Conservation (phyloP, 2,113 vertebrate species). For the Pygathrix nemaeus region DNA sequence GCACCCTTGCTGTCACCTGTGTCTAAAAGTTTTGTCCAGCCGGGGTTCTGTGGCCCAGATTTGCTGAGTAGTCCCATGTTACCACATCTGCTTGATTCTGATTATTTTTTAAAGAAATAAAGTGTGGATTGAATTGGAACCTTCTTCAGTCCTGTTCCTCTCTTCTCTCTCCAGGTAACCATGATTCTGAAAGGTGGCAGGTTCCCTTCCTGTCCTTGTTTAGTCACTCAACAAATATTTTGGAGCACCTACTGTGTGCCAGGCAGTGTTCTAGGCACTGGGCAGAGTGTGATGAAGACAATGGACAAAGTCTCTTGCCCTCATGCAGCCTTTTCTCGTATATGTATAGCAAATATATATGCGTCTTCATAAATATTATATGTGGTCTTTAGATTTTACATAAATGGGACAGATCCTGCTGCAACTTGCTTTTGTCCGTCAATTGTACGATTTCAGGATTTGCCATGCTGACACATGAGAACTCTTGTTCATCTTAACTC, state of each 20-base stretch:
- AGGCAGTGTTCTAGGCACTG: background rate
- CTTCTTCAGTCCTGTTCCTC: background rate
- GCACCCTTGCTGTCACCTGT: fast-evolving
- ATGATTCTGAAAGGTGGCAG: background rate
- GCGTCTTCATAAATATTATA: too few relatives aligned
- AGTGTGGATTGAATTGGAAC: background rate
- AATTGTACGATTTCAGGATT: background rate
- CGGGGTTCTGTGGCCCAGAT: background rate
- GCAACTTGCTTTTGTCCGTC: background rate
- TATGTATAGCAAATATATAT: fast-evolving
- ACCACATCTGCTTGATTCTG: background rate
- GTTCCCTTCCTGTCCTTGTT: background rate
- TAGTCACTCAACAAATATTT: background rate
- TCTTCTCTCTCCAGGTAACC: background rate
- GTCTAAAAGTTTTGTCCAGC: background rate
- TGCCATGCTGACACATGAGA: background rate
- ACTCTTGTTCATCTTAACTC: background rate
- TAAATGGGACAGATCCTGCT: background rate
- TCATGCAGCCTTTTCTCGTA: fast-evolving
- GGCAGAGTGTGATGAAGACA: fast-evolving
- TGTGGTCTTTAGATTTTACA: background rate
- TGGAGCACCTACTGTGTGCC: background rate
- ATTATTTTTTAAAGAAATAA: background rate
- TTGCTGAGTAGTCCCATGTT: background rate
- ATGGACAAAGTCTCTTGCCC: background rate